Percentiles rank a stretch among this genome's conserved stretches.
Conservation (phyloP, 2,797 vertebrate species). For the Eulemur albifrons region DNA sequence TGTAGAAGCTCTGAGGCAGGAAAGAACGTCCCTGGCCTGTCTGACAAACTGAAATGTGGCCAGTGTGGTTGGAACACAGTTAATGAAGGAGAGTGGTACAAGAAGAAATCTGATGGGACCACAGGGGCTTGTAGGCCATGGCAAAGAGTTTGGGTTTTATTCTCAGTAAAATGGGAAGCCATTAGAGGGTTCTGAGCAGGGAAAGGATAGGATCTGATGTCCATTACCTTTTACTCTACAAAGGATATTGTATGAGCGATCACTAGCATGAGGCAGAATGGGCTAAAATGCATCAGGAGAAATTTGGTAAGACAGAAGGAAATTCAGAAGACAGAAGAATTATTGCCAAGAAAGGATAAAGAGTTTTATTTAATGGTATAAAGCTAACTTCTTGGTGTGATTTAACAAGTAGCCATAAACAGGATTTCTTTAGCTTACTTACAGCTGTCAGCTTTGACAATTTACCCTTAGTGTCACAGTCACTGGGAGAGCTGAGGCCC, state of each 20-base stretch:
- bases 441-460: constrained; percentile 35
- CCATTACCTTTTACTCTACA: neutral
- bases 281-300: neutral
- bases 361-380: constrained; percentile 24
- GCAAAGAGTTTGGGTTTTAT: neutral
- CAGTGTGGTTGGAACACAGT: neutral
- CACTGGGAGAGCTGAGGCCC: neutral
- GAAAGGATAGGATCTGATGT: neutral
- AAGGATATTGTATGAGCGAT: neutral
- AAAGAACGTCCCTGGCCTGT: constrained; percentile 8
- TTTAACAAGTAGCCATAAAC: constrained; percentile 29
- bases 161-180: neutral
- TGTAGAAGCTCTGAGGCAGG: neutral
- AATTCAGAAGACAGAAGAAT: neutral
- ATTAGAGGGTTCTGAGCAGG: neutral
- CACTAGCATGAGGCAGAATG: neutral
- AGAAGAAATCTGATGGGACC: neutral
- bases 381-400: constrained; percentile 10
- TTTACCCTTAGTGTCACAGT: neutral
- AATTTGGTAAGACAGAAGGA: neutral
- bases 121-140: neutral
- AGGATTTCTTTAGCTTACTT: constrained; percentile 41
- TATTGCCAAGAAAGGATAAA: constrained; percentile 24
- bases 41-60: neutral
- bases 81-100: neutral